These are phyloP conservation scores for Argyra leucocephala DNA, from an alignment of 2,888 invertebrate species.

Conservation along the genomic window DNA sequence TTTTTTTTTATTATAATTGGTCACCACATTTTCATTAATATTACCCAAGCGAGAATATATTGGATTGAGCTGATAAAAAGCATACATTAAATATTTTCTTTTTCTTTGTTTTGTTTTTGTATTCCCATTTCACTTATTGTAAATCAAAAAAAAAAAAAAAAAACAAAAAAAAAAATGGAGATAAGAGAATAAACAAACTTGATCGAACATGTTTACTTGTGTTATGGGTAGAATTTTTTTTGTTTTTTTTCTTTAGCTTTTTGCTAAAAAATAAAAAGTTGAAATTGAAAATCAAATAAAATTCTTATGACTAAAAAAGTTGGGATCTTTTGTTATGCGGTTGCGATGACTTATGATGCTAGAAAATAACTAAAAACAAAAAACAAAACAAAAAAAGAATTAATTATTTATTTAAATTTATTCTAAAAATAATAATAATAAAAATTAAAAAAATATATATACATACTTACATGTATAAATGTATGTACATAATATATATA, in stretches of 20 bases:
- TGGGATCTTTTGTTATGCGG: neutral
- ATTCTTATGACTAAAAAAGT: neutral
- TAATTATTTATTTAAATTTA: too few relatives aligned
- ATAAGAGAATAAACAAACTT: constrained; percentile 1
- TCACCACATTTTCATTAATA: too few relatives aligned
- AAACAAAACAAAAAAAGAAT: too few relatives aligned
- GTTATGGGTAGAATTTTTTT: neutral
- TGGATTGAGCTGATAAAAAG: neutral
- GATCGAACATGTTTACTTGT: constrained; percentile 1
- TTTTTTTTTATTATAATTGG: too few relatives aligned
- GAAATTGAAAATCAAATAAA: neutral
- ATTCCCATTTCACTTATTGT: neutral
- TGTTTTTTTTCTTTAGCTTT: neutral
- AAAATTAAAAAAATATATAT: too few relatives aligned
- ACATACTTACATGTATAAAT: too few relatives aligned
- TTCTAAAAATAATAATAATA: too few relatives aligned
- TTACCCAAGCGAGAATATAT: too few relatives aligned
- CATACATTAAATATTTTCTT: neutral
- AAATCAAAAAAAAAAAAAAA: neutral
- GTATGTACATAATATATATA: too few relatives aligned
- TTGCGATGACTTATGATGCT: too few relatives aligned
- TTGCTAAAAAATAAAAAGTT: neutral
- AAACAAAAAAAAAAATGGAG: neutral
- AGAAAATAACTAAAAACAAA: too few relatives aligned
- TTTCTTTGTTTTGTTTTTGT: neutral